Conservation (phyloP, 2,888 invertebrate genomes). For the Meloe dianella region DNA sequence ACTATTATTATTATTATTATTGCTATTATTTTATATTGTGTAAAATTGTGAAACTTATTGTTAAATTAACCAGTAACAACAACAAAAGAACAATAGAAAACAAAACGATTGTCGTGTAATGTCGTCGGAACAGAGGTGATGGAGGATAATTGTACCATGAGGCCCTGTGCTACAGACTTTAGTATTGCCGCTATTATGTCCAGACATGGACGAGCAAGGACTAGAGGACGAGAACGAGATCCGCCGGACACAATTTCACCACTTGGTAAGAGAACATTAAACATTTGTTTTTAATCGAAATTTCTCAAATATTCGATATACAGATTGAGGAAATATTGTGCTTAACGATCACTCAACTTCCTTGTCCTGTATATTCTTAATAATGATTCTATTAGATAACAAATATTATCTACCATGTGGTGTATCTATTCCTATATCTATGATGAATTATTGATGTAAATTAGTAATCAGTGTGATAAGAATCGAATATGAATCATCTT, state of each 20-base stretch:
- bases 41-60: neutral
- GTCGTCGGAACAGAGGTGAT: constrained; percentile 53
- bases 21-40: neutral
- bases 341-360: too few species aligned
- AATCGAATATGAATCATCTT: neutral
- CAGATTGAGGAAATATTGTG: too few species aligned
- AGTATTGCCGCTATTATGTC: constrained; percentile 96
- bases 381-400: neutral
- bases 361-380: neutral
- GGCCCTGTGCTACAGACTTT: constrained; percentile 91
- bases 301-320: neutral
- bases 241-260: constrained; percentile 56
- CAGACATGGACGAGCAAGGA: constrained; percentile 67
- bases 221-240: constrained; percentile 62
- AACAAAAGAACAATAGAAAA: neutral
- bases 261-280: constrained; percentile 52
- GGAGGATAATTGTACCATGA: constrained; percentile 73
- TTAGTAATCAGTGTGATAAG: neutral
- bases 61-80: neutral
- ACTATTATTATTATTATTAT: neutral
- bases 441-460: neutral
- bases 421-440: neutral
- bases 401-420: neutral
- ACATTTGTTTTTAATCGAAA: neutral
- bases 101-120: constrained; percentile 22